Evolutionary conservation across 2,113 vertebrate genomes (phyloP).

Genomic region (Sardina pilchardus): DNA sequence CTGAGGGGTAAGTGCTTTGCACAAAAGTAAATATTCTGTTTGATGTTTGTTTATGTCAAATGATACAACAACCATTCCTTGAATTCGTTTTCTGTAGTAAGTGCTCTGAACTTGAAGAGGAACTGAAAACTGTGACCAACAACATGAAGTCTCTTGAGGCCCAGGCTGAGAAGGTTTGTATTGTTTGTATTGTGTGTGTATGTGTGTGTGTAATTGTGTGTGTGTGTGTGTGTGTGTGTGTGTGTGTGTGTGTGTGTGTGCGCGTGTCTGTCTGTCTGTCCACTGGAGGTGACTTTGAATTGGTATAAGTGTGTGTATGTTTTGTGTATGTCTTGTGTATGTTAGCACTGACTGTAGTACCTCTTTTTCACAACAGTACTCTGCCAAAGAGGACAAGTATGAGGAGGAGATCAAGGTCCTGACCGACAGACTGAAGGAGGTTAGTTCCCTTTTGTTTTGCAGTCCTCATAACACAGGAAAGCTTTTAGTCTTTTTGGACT

Average conservation of each 20-base stretch:
- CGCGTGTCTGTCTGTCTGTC: background rate
- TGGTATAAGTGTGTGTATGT: background rate
- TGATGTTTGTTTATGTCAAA: background rate
- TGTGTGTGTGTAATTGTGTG: background rate
- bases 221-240: background rate
- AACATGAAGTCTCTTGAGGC: slow-evolving; percentile 99
- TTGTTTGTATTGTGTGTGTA: slow-evolving; percentile 8
- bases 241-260: background rate
- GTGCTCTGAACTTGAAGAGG: slow-evolving; percentile 99
- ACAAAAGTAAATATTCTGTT: slow-evolving; percentile 26
- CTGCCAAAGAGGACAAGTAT: slow-evolving; percentile 97
- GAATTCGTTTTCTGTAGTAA: slow-evolving; percentile 78
- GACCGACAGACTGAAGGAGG: slow-evolving; percentile 99
- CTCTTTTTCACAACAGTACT: slow-evolving; percentile 83
- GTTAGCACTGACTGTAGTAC: background rate
- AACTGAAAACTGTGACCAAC: slow-evolving; percentile 99
- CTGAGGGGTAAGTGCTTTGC: slow-evolving; percentile 90
- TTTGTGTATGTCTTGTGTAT: background rate
- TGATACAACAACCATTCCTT: background rate
- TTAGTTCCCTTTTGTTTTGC: slow-evolving; percentile 57
- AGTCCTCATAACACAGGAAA: background rate
- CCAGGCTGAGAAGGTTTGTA: slow-evolving; percentile 97
- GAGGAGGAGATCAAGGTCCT: slow-evolving; percentile 99
- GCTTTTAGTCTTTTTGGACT: background rate
- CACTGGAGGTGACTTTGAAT: background rate